Evolutionary conservation across 53 echinoderm and acorn worm species (phyloP), one percentile per base, ranked within the genome.

Genomic region (Echinarachnius parma): DNA sequence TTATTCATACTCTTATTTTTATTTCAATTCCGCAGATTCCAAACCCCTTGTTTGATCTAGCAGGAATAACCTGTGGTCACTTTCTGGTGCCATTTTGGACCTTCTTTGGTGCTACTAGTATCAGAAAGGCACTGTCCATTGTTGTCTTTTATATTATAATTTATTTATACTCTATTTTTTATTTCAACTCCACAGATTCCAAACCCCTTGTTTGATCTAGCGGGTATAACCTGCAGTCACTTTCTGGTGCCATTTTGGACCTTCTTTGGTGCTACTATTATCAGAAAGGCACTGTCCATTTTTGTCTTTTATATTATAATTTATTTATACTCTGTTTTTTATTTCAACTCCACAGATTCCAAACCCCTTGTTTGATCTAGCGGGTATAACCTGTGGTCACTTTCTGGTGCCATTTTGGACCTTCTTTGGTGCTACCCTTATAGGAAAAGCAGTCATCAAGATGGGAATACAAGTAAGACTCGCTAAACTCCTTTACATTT

Each of bases 351-450:
- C 21, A 34, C 59, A 93, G 94, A 93, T 93, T 58, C 94, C 94
- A 9, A 93, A 93, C 46, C 94, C 94, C 4, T 78, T 93, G 49
- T 93, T 93, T 79, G 94, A 93, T 61, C 53, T 93, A n/a, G 94
- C 94, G 58, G 94, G 94, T 57, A 93, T 93, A 30, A 93, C 94
- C 16, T 93, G 94, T 60, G 94, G 94, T 33, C 94, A 93, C 64
- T 93, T 93, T 34, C 61, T 93, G 20, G 89, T 93, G 21, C 89
- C 89, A 28, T 93, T 93, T 70, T 93, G 94, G 94, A 93, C 94
- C 21, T 93, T 93, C 79, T 93, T 93, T 76, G 94, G 94, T 60
- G 94, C 94, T 31, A 93, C 94, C 5, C 78, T 93, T 58, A 87
- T 93, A 10, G 94, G 94, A 10, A 93, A 93, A 36, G 94, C 94